Conservation (phyloP, 2,888 invertebrate genomes). For the Stenodema calcarata region DNA sequence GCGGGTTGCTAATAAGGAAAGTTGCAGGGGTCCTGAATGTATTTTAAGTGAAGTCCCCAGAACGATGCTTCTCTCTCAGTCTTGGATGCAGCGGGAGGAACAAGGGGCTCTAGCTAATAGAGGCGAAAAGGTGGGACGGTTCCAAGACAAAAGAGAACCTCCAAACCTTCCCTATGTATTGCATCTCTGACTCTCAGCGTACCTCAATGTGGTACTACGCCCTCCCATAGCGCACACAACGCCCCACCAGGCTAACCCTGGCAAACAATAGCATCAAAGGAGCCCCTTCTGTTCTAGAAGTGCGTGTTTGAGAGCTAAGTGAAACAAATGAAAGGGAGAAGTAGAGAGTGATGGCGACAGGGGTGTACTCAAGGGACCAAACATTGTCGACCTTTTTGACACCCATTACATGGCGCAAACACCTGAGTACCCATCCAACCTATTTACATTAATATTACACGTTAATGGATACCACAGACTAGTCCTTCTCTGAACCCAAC, state of each 20-base stretch:
- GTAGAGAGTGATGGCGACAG: not conserved
- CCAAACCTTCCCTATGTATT: not conserved
- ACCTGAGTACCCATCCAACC: too few species aligned
- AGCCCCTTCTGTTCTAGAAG: not conserved
- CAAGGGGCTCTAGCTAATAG: constrained; percentile 26
- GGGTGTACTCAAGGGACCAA: not conserved
- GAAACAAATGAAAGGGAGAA: not conserved
- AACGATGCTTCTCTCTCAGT: not conserved
- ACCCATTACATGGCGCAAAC: not conserved
- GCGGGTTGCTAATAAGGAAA: constrained; percentile 40
- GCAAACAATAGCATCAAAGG: constrained; percentile 25
- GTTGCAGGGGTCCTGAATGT: constrained; percentile 2
- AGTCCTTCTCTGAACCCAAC: too few species aligned
- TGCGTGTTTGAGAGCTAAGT: not conserved
- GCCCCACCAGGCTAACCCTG: not conserved
- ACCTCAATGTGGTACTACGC: not conserved
- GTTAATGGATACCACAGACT: too few species aligned
- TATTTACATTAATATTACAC: too few species aligned
- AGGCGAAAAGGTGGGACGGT: not conserved
- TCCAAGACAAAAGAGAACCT: not conserved
- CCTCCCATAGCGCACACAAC: not conserved
- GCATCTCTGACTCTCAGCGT: not conserved
- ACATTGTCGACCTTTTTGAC: not conserved
- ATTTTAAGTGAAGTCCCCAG: not conserved
- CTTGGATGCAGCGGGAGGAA: not conserved